A percentile compares a stretch with the other conserved stretches of the same genome.
Evolutionary conservation across 1,140 invertebrate genomes (phyloP).

Genomic region (Drosophila santomea): DNA sequence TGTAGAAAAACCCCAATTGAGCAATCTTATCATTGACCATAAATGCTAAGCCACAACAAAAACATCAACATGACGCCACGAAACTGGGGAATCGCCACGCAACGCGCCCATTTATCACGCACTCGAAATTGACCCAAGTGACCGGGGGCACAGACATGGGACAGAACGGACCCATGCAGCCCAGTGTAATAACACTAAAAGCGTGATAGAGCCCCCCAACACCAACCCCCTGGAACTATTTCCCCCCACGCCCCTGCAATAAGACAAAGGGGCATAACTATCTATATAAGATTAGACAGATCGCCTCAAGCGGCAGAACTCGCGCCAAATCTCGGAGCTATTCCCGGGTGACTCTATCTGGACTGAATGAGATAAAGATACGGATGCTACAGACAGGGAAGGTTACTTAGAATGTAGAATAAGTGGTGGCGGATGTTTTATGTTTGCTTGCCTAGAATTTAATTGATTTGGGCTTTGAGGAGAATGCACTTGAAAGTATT

Average conservation of each 20-base stretch:
- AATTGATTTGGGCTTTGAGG: conserved; percentile 12
- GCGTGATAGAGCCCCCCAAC: conserved; percentile 38
- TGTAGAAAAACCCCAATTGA: conserved; percentile 61
- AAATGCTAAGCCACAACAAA: conserved; percentile 72
- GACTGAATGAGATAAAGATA: conserved; percentile 9
- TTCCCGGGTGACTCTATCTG: conserved; percentile 52
- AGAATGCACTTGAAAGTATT: conserved; percentile 14
- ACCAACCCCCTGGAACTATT: conserved; percentile 14
- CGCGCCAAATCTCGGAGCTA: conserved; percentile 39
- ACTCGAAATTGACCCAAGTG: conserved; percentile 73
- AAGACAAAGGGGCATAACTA: conserved; percentile 62
- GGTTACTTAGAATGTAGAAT: background rate
- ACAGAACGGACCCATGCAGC: conserved; percentile 24
- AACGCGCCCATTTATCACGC: conserved; percentile 79
- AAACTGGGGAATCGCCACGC: conserved; percentile 48
- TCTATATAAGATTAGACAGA: conserved; percentile 36
- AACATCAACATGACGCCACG: conserved; percentile 35
- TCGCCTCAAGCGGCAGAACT: conserved; percentile 47
- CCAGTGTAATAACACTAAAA: conserved; percentile 53
- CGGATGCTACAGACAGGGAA: background rate
- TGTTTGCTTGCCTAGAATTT: background rate
- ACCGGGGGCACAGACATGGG: conserved; percentile 46
- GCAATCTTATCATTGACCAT: conserved; percentile 78
- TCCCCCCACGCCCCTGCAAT: conserved; percentile 35
- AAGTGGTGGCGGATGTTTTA: background rate